A percentile compares a stretch with the other conserved stretches of the same genome.
These are phyloP conservation scores for Platynereis dumerilii DNA, from an alignment of 2,888 invertebrate species.

Conservation along the genomic window DNA sequence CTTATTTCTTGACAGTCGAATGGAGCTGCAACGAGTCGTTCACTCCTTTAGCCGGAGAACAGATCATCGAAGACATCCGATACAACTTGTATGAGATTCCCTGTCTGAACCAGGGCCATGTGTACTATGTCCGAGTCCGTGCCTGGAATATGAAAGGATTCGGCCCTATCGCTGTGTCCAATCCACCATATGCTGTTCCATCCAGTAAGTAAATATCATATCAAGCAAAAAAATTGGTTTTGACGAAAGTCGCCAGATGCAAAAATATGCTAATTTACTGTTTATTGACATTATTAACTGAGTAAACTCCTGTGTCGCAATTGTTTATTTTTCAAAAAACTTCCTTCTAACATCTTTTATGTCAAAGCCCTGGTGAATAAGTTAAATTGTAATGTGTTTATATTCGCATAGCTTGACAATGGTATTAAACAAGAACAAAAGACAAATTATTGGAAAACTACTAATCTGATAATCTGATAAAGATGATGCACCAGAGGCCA, in stretches of 20 bases:
- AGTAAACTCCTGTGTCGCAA: too few relatives aligned
- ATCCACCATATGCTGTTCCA: conserved; percentile 85
- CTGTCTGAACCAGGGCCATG: conserved; percentile 83
- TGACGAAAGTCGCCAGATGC: background rate
- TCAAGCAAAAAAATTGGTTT: too few relatives aligned
- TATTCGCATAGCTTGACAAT: too few relatives aligned
- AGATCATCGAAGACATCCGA: conserved; percentile 73
- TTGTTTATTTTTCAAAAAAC: too few relatives aligned
- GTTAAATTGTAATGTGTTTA: too few relatives aligned
- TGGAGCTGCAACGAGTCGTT: conserved; percentile 91
- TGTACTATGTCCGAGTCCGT: conserved; percentile 89
- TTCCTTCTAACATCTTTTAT: too few relatives aligned
- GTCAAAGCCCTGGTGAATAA: too few relatives aligned
- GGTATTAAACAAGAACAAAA: too few relatives aligned
- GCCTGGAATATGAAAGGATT: conserved; percentile 93
- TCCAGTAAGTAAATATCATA: conserved; percentile 82
- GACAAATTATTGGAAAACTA: too few relatives aligned
- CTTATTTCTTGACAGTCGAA: conserved; percentile 77
- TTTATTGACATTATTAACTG: too few relatives aligned
- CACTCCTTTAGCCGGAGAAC: conserved; percentile 78
- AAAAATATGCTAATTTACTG: background rate
- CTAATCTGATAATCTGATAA: too few relatives aligned
- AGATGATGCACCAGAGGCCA: too few relatives aligned
- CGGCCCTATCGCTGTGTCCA: conserved; percentile 78
- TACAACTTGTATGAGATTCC: conserved; percentile 71